These are phyloP conservation scores for Psococerastis gibbosa DNA, from an alignment of 2,888 invertebrate species.

Conservation along the genomic window DNA sequence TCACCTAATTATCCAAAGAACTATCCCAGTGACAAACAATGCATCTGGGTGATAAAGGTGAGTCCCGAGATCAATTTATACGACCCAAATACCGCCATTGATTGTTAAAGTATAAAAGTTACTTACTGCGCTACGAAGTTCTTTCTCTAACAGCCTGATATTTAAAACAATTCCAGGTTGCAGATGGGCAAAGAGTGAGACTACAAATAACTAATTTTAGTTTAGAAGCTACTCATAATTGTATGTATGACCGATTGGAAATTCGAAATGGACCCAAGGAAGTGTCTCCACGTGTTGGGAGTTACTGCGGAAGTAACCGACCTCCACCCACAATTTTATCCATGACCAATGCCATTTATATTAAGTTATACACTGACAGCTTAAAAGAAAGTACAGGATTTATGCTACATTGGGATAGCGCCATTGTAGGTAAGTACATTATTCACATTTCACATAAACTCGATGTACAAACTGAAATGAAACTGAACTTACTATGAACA, in stretches of 20 bases:
- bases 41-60: conserved; percentile 62
- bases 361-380: conserved; percentile 58
- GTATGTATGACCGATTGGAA: conserved; percentile 50
- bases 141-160: too few species aligned
- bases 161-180: too few species aligned
- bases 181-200: conserved; percentile 49
- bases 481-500: too few species aligned
- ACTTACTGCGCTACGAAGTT: too few species aligned
- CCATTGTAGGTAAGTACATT: too few species aligned
- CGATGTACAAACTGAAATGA: too few species aligned
- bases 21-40: conserved; percentile 52
- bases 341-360: conserved; percentile 49
- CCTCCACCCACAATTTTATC: conserved; percentile 30
- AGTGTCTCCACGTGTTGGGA: conserved; percentile 56
- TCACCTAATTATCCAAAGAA: conserved; percentile 60
- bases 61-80: too few species aligned
- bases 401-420: conserved; percentile 45
- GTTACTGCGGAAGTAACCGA: conserved; percentile 47
- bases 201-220: conserved; percentile 44
- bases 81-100: too few species aligned
- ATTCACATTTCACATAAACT: too few species aligned
- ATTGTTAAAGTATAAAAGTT: too few species aligned
- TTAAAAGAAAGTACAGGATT: conserved; percentile 49
- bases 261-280: conserved; percentile 60
- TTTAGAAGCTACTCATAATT: conserved; percentile 36